Conservation (phyloP, 2,113 vertebrate genomes). For the Ondatra zibethicus region DNA sequence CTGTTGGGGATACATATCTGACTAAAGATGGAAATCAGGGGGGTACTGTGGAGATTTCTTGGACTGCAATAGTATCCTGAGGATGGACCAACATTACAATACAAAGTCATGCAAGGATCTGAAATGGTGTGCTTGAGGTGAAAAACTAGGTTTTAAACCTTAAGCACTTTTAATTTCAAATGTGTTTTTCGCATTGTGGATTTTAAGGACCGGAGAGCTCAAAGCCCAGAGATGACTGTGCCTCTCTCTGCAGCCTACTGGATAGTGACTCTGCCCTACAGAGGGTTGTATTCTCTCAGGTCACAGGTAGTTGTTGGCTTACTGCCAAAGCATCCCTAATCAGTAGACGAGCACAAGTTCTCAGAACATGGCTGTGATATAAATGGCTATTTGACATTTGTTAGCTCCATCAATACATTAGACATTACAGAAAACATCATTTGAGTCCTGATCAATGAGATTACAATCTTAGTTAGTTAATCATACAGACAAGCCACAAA, state of each 20-base stretch:
- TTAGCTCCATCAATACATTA: neutral
- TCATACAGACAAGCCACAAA: conserved; percentile 53
- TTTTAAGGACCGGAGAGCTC: neutral
- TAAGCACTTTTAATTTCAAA: neutral
- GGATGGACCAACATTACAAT: neutral
- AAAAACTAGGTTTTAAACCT: neutral
- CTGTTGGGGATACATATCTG: neutral
- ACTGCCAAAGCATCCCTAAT: fast-evolving
- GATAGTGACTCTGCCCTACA: neutral
- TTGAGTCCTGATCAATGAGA: conserved; percentile 55
- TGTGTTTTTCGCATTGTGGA: neutral
- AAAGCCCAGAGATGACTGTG: fast-evolving
- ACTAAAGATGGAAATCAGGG: neutral
- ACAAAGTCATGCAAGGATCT: neutral
- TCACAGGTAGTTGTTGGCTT: fast-evolving
- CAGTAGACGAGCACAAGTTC: neutral
- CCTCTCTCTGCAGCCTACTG: fast-evolving
- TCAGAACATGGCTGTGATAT: neutral
- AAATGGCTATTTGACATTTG: conserved; percentile 1
- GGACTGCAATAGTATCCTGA: neutral
- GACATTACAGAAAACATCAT: neutral
- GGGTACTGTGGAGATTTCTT: neutral
- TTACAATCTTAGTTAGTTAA: conserved; percentile 60
- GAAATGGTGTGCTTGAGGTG: fast-evolving
- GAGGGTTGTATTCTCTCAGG: fast-evolving